Conservation (phyloP, 2,113 vertebrate genomes). For the Nerophis lumbriciformis region DNA sequence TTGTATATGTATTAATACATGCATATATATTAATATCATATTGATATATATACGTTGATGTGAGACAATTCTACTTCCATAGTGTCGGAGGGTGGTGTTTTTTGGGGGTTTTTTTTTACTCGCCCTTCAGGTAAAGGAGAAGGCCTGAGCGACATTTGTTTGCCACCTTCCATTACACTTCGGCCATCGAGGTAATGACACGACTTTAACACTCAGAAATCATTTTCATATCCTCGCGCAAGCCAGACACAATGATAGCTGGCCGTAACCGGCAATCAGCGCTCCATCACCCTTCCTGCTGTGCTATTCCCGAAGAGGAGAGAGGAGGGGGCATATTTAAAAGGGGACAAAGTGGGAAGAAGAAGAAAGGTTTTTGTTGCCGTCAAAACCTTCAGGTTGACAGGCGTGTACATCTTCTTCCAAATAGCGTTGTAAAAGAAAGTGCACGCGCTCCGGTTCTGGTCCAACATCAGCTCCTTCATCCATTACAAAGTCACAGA, state of each 20-base stretch:
- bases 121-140: neutral
- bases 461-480: slow-evolving; percentile 30
- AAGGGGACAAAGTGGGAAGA: slow-evolving; percentile 5
- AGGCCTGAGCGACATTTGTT: slow-evolving; percentile 46
- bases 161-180: slow-evolving; percentile 57
- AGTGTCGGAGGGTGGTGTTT: slow-evolving; percentile 3
- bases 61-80: too few relatives aligned
- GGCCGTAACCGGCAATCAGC: slow-evolving; percentile 16
- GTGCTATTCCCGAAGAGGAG: slow-evolving; percentile 31
- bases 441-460: slow-evolving; percentile 10
- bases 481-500: slow-evolving; percentile 54
- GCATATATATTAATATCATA: too few relatives aligned
- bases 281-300: slow-evolving; percentile 58
- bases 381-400: slow-evolving; percentile 32
- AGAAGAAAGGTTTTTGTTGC: slow-evolving; percentile 26
- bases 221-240: slow-evolving; percentile 64
- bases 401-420: slow-evolving; percentile 40
- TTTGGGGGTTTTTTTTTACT: neutral
- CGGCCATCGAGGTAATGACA: slow-evolving; percentile 68
- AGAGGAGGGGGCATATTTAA: slow-evolving; percentile 7
- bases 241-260: slow-evolving; percentile 67
- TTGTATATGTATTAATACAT: too few relatives aligned
- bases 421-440: slow-evolving; percentile 39
- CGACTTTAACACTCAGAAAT: slow-evolving; percentile 68
- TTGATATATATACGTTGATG: too few relatives aligned